Conservation (phyloP, 2,113 vertebrate genomes). For the Notiomystis cincta region DNA sequence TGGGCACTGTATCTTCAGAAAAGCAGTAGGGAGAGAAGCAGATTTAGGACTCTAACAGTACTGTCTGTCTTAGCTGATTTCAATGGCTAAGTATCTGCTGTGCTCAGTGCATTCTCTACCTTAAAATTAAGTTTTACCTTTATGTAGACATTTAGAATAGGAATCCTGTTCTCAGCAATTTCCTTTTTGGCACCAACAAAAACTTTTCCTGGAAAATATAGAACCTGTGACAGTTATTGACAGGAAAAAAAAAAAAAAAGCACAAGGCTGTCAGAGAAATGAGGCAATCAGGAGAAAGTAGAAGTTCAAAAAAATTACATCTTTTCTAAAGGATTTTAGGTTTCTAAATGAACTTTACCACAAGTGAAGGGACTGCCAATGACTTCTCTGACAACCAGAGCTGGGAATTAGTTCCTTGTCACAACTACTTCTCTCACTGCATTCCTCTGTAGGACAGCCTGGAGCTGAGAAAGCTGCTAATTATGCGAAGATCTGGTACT, state of each 20-base stretch:
- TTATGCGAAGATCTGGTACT: not conserved
- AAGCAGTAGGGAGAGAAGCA: not conserved
- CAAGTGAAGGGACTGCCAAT: not conserved
- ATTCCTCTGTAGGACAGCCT: not conserved
- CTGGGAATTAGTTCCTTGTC: not conserved
- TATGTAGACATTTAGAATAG: slow-evolving; percentile 89
- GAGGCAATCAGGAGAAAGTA: not conserved
- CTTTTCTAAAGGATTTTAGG: not conserved
- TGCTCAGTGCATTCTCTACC: not conserved
- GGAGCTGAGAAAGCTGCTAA: not conserved
- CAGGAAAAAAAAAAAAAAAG: not conserved
- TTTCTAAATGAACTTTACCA: not conserved
- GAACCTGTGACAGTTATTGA: not conserved
- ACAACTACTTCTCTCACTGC: not conserved
- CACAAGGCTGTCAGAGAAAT: not conserved
- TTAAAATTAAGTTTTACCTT: slow-evolving; percentile 77
- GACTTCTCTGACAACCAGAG: not conserved
- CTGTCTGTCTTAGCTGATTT: not conserved
- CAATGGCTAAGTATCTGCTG: not conserved
- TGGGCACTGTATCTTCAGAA: not conserved
- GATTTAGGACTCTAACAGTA: not conserved
- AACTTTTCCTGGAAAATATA: slow-evolving; percentile 82
- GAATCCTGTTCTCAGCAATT: slow-evolving; percentile 89
- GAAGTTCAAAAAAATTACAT: not conserved
- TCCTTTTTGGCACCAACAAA: slow-evolving; percentile 88